Evolutionary conservation across 2,797 vertebrate genomes (phyloP).

Genomic region (Crypturellus tataupa): DNA sequence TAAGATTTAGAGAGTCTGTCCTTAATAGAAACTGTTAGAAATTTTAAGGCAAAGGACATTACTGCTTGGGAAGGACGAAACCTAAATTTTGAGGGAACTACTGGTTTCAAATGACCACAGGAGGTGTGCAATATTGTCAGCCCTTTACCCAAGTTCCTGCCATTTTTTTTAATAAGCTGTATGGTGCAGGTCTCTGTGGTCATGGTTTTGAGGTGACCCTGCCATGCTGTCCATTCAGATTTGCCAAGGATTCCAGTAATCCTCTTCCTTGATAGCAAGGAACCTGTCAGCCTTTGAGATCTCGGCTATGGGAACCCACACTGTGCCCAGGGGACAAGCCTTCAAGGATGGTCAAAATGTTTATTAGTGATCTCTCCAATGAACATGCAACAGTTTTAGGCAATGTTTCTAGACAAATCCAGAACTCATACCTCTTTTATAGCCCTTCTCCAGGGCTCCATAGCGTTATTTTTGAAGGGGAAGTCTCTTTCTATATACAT

Average conservation of each 20-base stretch:
- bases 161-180: background rate
- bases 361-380: background rate
- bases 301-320: background rate
- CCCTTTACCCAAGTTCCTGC: background rate
- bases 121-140: background rate
- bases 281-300: background rate
- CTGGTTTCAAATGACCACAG: background rate
- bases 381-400: background rate
- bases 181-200: background rate
- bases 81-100: background rate
- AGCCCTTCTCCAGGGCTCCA: background rate
- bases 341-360: background rate
- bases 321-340: background rate
- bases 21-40: background rate
- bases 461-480: background rate
- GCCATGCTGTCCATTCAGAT: background rate
- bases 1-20: background rate
- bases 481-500: background rate
- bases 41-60: background rate
- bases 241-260: background rate
- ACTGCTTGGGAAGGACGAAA: background rate
- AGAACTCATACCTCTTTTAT: background rate
- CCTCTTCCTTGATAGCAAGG: background rate
- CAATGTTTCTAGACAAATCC: background rate
- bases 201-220: background rate